Conservation (phyloP, 2,888 invertebrate genomes). For the Cantharis nigra region DNA sequence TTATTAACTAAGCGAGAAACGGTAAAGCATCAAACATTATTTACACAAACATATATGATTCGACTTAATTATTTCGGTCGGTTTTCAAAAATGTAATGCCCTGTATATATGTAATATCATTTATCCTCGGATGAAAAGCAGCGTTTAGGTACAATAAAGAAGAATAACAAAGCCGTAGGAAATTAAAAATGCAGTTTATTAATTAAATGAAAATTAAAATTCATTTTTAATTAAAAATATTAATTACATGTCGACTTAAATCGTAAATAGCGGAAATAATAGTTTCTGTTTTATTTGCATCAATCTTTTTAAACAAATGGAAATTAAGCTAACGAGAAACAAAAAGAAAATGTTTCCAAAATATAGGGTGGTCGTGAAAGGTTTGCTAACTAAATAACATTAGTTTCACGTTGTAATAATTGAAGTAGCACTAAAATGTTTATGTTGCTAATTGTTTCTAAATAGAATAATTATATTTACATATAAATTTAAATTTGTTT, state of each 20-base stretch:
- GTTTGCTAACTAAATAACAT: too few relatives aligned
- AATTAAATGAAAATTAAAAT: not conserved
- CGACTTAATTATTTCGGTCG: too few relatives aligned
- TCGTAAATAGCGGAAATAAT: not conserved
- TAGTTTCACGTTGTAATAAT: not conserved
- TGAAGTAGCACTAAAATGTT: not conserved
- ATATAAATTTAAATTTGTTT: not conserved
- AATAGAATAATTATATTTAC: not conserved
- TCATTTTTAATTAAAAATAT: not conserved
- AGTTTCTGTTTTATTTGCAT: not conserved
- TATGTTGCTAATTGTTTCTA: not conserved
- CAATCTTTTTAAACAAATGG: too few relatives aligned
- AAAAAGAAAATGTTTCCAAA: not conserved
- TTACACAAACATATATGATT: too few relatives aligned
- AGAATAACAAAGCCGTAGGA: not conserved
- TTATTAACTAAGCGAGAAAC: not conserved
- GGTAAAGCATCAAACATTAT: too few relatives aligned
- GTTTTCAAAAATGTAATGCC: not conserved
- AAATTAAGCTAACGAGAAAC: not conserved
- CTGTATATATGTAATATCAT: not conserved
- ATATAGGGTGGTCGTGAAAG: not conserved
- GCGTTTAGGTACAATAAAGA: not conserved
- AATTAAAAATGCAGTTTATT: not conserved
- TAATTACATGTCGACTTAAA: not conserved
- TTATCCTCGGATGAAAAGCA: not conserved